Conservation (phyloP, 2,888 invertebrate genomes). For the Desoria tigrina region DNA sequence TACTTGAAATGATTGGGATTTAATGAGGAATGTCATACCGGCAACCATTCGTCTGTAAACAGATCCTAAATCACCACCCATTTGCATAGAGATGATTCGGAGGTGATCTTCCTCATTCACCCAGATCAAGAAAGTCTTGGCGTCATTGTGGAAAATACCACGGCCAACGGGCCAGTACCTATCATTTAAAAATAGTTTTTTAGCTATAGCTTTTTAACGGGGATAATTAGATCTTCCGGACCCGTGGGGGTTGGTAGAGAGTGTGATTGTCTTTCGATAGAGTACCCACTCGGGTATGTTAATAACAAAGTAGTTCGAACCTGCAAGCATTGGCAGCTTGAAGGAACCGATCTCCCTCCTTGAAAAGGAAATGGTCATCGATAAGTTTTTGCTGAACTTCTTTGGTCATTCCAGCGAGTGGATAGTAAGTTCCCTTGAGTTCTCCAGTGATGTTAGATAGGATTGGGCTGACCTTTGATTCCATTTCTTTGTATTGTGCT, state of each 20-base stretch:
- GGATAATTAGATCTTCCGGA: too few species aligned
- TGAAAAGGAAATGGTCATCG: constrained; percentile 97
- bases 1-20: too few species aligned
- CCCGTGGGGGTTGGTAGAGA: too few species aligned
- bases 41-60: constrained; percentile 47
- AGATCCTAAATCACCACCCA: constrained; percentile 49
- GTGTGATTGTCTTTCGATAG: too few species aligned
- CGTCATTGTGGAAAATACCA: constrained; percentile 96
- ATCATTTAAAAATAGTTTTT: too few species aligned
- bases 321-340: constrained; percentile 59
- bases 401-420: constrained; percentile 93
- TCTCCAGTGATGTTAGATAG: constrained; percentile 81
- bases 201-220: too few species aligned
- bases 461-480: constrained; percentile 77
- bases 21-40: too few species aligned
- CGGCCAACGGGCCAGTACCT: constrained; percentile 87
- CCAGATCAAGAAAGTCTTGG: constrained; percentile 97
- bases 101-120: constrained; percentile 98
- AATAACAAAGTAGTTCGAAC: constrained; percentile 57
- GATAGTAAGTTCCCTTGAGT: constrained; percentile 72
- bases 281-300: too few species aligned
- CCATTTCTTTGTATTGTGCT: constrained; percentile 97
- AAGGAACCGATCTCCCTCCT: constrained; percentile 90
- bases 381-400: constrained; percentile 93
- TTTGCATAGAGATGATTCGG: constrained; percentile 95